Percentiles rank a stretch among this genome's conserved stretches.
Evolutionary conservation across 2,113 vertebrate genomes (phyloP).

Genomic region (Cynopterus brachyotis): DNA sequence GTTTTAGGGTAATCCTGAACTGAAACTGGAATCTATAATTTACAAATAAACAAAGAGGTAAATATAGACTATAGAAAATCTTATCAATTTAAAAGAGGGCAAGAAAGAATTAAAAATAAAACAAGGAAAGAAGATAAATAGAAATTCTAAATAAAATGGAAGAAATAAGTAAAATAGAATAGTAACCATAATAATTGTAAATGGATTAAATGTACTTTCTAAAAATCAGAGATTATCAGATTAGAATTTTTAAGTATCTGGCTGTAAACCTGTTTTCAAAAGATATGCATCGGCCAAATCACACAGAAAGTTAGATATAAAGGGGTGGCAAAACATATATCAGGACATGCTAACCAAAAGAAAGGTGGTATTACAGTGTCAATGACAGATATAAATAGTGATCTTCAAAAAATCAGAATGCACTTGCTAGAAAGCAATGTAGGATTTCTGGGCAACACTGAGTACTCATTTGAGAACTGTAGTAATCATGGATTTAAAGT

Average conservation of each 20-base stretch:
- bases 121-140: background rate
- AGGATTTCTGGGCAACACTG: background rate
- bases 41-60: background rate
- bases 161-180: conserved; percentile 6
- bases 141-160: conserved; percentile 47
- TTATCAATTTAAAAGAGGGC: background rate
- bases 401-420: background rate
- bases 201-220: background rate
- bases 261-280: background rate
- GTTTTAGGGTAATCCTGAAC: background rate
- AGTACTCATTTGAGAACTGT: background rate
- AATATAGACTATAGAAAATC: background rate
- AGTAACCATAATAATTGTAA: background rate
- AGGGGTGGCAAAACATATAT: background rate
- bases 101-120: background rate
- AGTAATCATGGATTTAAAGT: background rate
- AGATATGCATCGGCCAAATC: background rate
- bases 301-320: conserved; percentile 5
- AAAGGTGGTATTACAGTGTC: background rate
- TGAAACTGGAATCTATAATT: background rate
- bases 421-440: background rate
- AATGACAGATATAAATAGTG: background rate
- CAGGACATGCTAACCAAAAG: background rate
- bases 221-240: conserved; percentile 22
- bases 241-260: background rate